Evolutionary conservation across 2,113 vertebrate genomes (phyloP).

Genomic region (Pelvicachromis taeniatus): DNA sequence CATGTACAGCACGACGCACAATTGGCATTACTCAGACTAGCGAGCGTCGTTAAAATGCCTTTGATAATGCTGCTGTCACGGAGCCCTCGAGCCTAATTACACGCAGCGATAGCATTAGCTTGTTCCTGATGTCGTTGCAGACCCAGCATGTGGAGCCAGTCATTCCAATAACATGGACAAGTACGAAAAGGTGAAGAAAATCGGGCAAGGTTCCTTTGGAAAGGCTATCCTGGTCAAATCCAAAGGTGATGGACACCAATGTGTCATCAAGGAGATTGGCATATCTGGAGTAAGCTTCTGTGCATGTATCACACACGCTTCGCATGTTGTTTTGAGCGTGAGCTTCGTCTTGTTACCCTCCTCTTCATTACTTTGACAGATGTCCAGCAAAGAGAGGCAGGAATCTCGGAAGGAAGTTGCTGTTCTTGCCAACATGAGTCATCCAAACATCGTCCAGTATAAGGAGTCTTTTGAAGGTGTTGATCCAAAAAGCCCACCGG

Average conservation of each 20-base stretch:
- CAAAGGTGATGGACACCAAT: slow-evolving; percentile 85
- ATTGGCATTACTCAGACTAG: neutral
- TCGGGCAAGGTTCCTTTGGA: slow-evolving; percentile 97
- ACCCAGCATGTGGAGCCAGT: slow-evolving; percentile 70
- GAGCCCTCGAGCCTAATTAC: neutral
- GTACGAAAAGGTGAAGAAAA: slow-evolving; percentile 89
- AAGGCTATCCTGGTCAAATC: slow-evolving; percentile 93
- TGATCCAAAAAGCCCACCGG: neutral
- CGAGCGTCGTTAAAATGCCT: neutral
- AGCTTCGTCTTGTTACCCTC: neutral
- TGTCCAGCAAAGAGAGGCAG: slow-evolving; percentile 94
- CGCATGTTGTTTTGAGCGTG: neutral
- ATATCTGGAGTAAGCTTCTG: slow-evolving; percentile 83
- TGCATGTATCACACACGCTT: neutral
- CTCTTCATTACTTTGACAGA: slow-evolving; percentile 68
- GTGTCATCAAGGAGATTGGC: slow-evolving; percentile 97
- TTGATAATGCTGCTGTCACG: neutral
- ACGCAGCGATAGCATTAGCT: neutral
- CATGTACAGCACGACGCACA: neutral
- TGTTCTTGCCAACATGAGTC: slow-evolving; percentile 97
- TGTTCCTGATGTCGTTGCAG: slow-evolving; percentile 32
- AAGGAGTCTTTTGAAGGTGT: slow-evolving; percentile 98
- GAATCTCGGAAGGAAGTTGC: slow-evolving; percentile 96
- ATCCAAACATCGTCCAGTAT: slow-evolving; percentile 96
- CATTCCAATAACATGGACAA: slow-evolving; percentile 84